Base-by-base conservation (phyloP, 2,888 invertebrate genomes). In the Schizotus pectinicornis region DNA sequence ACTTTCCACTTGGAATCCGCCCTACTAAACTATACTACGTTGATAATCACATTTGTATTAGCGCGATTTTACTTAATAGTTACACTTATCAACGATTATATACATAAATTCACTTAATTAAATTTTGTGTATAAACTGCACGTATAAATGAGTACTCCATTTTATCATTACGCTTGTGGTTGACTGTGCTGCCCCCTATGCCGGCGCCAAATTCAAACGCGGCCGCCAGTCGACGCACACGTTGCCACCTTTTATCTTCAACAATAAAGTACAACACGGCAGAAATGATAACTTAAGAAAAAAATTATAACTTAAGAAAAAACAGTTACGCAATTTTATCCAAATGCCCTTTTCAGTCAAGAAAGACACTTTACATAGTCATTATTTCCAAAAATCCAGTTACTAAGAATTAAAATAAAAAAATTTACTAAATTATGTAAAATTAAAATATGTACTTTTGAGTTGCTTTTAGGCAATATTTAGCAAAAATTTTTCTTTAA, bases 101-200 rank as follows among this genome's bases (percentile, higher is more conserved):
- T 71, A 72, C 70, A 72, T 63, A 53, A 65, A 70, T 71, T 74
- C 72, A 70, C 67, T 73, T 74, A 73, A 73, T 75, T 75, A 74
- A 74, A 75, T 72, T 74, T 75, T 75, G 76, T 77, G 76, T 77
- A 77, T 76, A 74, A 77, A 78, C 77, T 76, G 76, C 77, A 77
- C 78, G 75, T 76, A 74, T 73, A 76, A 78, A 75, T 74, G 74
- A 76, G 72, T 77, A 77, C 79, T 78, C 80, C 80, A 80, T 80
- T 77, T 80, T 80, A 77, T 77, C 77, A 78, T 79, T 79, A 78
- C 77, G 79, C 79, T 79, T 79, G 71, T 73, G 71, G 74, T 76
- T 67, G 75, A 76, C 67, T 42, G 49, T 57, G 60, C 55, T 60
- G 62, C 57, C 62, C 54, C 49, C 59, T 39, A 14, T 33, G 8